phyloP scores from a whole-genome alignment of 1,140 invertebrate species.

The Eufriesea mexicana region DNA sequence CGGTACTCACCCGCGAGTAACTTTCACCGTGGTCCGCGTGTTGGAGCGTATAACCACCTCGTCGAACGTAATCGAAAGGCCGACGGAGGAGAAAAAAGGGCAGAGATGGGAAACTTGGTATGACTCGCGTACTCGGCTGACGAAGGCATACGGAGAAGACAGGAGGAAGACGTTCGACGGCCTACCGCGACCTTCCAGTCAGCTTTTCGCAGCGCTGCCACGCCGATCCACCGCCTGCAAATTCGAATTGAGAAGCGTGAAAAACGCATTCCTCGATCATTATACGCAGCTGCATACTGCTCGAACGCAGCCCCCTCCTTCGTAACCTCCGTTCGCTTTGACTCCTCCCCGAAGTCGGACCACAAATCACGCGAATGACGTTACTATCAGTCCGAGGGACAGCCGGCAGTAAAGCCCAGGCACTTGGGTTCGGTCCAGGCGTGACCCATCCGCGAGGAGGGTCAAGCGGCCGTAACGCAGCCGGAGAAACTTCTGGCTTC shows the following conservation, averaged over 20 bases:
- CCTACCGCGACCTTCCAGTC: slow-evolving; percentile 1
- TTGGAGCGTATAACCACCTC: neutral
- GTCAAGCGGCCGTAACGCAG: slow-evolving; percentile 46
- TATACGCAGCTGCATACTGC: slow-evolving; percentile 58
- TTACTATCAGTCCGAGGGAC: slow-evolving; percentile 69
- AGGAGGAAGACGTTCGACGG: slow-evolving; percentile 22
- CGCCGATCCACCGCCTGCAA: slow-evolving; percentile 60
- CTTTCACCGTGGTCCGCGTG: neutral
- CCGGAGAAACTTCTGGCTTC: slow-evolving; percentile 12
- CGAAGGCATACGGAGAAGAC: slow-evolving; percentile 27
- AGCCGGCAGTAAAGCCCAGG: slow-evolving; percentile 69
- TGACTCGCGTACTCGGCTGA: slow-evolving; percentile 8
- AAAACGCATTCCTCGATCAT: slow-evolving; percentile 74
- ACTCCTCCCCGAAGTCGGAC: slow-evolving; percentile 56
- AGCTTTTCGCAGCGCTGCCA: neutral
- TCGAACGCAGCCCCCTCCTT: neutral
- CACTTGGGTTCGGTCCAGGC: slow-evolving; percentile 59
- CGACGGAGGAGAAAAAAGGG: neutral
- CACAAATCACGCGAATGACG: slow-evolving; percentile 74
- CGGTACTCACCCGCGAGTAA: neutral
- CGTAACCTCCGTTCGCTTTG: neutral
- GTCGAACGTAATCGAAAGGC: neutral
- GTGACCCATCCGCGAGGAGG: slow-evolving; percentile 13
- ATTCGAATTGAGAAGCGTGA: slow-evolving; percentile 76
- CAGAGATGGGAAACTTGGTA: slow-evolving; percentile 9